These are phyloP conservation scores for Phylloscopus whistleri DNA, from an alignment of 2,113 vertebrate genomes.

Conservation along the genomic window DNA sequence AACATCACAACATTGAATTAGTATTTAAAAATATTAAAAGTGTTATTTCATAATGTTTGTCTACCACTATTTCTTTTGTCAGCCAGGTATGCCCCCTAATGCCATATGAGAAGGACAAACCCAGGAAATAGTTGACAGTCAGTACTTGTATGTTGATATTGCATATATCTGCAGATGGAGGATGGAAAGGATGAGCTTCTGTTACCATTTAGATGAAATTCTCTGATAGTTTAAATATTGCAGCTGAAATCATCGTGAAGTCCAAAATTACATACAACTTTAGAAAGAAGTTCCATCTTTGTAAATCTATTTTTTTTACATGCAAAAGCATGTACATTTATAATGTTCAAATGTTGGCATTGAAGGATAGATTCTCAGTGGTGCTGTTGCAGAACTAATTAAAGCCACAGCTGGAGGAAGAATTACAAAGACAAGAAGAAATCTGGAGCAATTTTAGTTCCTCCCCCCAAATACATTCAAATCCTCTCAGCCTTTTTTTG, in stretches of 20 bases:
- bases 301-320: background rate
- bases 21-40: background rate
- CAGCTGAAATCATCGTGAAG: background rate
- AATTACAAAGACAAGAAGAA: constrained; percentile 26
- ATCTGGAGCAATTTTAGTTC: constrained; percentile 17
- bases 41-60: background rate
- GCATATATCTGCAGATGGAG: background rate
- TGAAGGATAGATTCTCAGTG: background rate
- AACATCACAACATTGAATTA: background rate
- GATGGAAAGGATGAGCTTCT: background rate
- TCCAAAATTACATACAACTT: background rate
- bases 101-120: background rate
- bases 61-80: background rate
- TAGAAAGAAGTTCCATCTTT: background rate
- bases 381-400: constrained; percentile 16
- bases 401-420: constrained; percentile 24
- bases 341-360: background rate
- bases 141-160: background rate
- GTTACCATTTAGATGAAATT: background rate
- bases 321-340: background rate
- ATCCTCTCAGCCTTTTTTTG: constrained; percentile 6
- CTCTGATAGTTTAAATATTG: background rate
- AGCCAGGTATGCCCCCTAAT: background rate
- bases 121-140: background rate
- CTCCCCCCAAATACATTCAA: background rate